Base-by-base conservation (phyloP, 1,140 invertebrate species). In the Nomia melanderi region DNA sequence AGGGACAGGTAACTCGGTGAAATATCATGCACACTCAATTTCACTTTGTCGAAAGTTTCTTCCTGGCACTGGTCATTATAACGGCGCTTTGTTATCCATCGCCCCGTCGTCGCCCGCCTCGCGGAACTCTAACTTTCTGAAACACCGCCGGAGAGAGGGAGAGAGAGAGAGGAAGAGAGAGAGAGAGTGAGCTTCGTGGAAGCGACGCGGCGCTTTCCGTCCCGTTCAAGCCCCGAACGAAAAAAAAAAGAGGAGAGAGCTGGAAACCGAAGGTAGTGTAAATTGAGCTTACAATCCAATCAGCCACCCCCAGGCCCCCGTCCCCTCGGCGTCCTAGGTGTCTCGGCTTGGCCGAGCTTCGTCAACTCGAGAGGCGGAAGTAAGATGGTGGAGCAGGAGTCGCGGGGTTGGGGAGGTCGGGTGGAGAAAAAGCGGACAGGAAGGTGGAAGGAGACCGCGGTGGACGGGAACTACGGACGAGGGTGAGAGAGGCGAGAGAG, bases 261-360 rank as follows among this genome's bases (percentile, higher is more conserved):
- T 53, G 31, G 59, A 81, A 77, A 73, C 83, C 81, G 84, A 88
- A 88, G 82, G 82, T 82, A 86, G 83, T 87, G 87, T 87, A 90
- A 90, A 90, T 90, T 88, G 89, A 90, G 89, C 89, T 90, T 86
- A 87, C 89, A 90, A 90, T 90, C 88, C 88, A 90, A 90, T 90
- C 89, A 90, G 85, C 79, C 78, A 57, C n/a, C n/a, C n/a, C n/a
- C 11, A 1, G 8, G 36, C 8, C 36, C 78, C 70, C 67, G 82
- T 77, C 63, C 76, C 71, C 47, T 54, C 62, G 80, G 60, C 77
- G 60, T 80, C 56, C 62, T 57, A 31, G 73, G 50, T 70, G 62
- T 81, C 50, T 76, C 54, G 41, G 50, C 67, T 33, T 14, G 33
- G 33, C 2, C 59, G 33, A 36, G 69, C 47, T 69, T 78, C 57